Evolutionary conservation across 1,140 invertebrate species (phyloP).

Genomic region (Dreissena polymorpha): DNA sequence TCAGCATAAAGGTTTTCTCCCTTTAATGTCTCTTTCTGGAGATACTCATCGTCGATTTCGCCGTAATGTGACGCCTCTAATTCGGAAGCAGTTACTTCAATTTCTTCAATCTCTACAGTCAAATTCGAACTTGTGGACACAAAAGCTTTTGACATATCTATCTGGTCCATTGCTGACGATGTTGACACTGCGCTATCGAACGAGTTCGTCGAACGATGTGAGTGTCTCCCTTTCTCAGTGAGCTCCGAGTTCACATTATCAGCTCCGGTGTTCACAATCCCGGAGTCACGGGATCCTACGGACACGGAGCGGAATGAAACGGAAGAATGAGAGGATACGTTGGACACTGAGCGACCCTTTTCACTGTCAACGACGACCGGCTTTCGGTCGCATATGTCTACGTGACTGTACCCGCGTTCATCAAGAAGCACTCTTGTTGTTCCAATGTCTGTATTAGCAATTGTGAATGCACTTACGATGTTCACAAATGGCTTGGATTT

Average conservation of each 20-base stretch:
- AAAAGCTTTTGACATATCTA: not conserved
- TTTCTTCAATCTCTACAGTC: slow-evolving; percentile 37
- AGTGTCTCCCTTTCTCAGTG: slow-evolving; percentile 11
- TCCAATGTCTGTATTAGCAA: slow-evolving; percentile 34
- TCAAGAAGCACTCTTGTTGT: slow-evolving; percentile 41
- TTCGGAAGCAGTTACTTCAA: slow-evolving; percentile 11
- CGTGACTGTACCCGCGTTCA: slow-evolving; percentile 52
- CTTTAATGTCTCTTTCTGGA: not conserved
- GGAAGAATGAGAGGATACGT: slow-evolving; percentile 50
- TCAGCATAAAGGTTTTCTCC: not conserved
- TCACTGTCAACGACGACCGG: not conserved
- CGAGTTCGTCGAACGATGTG: slow-evolving; percentile 56
- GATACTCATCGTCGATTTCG: not conserved
- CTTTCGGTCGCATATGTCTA: slow-evolving; percentile 33
- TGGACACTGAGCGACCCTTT: slow-evolving; percentile 34
- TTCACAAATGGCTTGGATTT: slow-evolving; percentile 8
- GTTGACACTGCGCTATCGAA: slow-evolving; percentile 66
- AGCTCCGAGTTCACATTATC: slow-evolving; percentile 2
- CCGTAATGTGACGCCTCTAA: not conserved
- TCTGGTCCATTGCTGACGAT: slow-evolving; percentile 44
- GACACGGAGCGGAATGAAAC: slow-evolving; percentile 39
- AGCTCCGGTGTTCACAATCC: slow-evolving; percentile 37
- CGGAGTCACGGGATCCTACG: slow-evolving; percentile 58
- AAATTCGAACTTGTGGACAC: not conserved
- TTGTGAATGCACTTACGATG: slow-evolving; percentile 34